Conservation (phyloP, 2,888 invertebrate species). For the Ischnura elegans region DNA sequence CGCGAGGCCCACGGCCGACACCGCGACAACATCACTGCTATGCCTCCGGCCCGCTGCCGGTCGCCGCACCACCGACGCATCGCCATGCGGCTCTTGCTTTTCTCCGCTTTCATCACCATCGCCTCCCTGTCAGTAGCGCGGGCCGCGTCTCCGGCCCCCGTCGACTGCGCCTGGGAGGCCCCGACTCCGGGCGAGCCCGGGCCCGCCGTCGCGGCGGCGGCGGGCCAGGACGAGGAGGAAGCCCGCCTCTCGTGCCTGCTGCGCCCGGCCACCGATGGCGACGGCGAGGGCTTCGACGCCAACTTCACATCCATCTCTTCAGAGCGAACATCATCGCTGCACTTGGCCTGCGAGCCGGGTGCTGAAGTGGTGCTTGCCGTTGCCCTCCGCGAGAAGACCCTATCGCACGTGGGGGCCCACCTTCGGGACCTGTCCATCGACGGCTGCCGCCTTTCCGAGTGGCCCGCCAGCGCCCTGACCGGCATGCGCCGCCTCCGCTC, state of each 20-base stretch:
- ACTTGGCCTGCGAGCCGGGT: constrained; percentile 55
- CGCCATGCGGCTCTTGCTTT: constrained; percentile 20
- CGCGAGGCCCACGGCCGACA: not conserved
- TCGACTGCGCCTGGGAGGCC: constrained; percentile 56
- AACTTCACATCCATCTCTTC: constrained; percentile 59
- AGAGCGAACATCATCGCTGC: constrained; percentile 52
- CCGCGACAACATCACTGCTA: not conserved
- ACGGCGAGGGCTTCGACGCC: constrained; percentile 51
- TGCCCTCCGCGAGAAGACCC: constrained; percentile 78
- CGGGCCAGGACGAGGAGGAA: constrained; percentile 52
- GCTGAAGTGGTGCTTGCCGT: constrained; percentile 33
- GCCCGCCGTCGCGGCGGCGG: not conserved
- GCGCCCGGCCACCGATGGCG: constrained; percentile 43
- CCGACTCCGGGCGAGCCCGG: not conserved
- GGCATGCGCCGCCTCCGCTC: constrained; percentile 90
- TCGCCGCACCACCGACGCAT: constrained; percentile 26
- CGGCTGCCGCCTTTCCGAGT: constrained; percentile 91
- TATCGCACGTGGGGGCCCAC: constrained; percentile 86
- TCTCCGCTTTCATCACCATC: not conserved
- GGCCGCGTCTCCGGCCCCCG: constrained; percentile 44
- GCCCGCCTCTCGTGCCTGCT: constrained; percentile 54
- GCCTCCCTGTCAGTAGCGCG: constrained; percentile 1
- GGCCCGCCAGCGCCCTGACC: constrained; percentile 89
- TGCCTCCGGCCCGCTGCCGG: not conserved
- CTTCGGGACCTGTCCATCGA: constrained; percentile 90